Evolutionary conservation across 92 coral and sea anemone species (phyloP), one percentile per base, ranked within the genome.

Genomic region (Hydrozoanthus gracilis): DNA sequence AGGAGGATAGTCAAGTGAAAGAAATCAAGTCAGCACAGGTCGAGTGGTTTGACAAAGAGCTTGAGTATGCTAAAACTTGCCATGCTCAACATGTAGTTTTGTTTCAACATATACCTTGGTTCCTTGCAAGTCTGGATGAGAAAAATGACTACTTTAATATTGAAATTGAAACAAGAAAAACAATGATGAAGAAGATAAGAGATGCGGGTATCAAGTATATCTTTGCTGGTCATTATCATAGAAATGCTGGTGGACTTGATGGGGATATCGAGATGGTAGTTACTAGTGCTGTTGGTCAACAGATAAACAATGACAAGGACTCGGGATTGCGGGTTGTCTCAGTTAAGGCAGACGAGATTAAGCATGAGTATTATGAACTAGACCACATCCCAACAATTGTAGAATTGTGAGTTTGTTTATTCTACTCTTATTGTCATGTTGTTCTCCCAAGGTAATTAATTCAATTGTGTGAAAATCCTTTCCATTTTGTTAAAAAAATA

Each of bases 41-140:
- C 55, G 16, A 73, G 46, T 97, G 99, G 99, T 87, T 97, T 61
- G 98, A 95, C 17, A 91, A 90, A 56, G 98, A 97, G 83, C 91
- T 97, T 45, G 87, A 76, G n/a, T 58, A 86, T 16, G 98, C 95
- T 76, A 93, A 93, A 73, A 87, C 79, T 44, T 86, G 92, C 9
- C 72, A 61, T 15, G 94, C 99, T 65, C 88, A 95, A 65, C 99
- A 97, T 76, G 78, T 91, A 16, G 99, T 97, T 65, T 77, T 97
- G 16, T 97, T 97, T 86, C 99, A 95, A 73, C 99, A 97, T 62
- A 97, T 97, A 79, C 99, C 99, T 54, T 97, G 98, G 98, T 97
- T 97, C 90, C 79, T 93, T 51, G 82, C 88, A 54, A 85, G 35
- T 18, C 84, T 84, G 0, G 95, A 92, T 18, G 99, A 97, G 76